Base-by-base conservation (phyloP, 2,113 vertebrate genomes). In the Euleptes europaea region DNA sequence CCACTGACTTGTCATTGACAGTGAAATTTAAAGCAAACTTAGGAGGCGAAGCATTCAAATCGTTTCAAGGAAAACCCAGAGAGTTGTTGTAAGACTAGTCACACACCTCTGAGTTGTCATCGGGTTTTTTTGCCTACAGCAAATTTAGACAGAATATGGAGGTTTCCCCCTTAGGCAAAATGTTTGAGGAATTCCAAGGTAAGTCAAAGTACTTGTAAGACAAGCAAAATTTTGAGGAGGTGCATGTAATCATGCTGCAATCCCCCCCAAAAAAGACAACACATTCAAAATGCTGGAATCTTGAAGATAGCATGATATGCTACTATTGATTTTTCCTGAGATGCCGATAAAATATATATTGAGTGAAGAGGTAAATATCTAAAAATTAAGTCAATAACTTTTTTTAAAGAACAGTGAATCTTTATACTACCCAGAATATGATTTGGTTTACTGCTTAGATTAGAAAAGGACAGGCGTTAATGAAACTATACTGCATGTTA, bases 281-380 rank as follows among this genome's bases (percentile, higher is more conserved):
- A 35, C 66, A 66, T 40, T 60, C 31, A 60, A 66, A 85, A 57
- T 9, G 75, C 2, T n/a, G 60, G 44, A 42, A 72, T 82, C 28
- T 63, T 38, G 44, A 33, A 33, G 26, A 19, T 35, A 5, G 31
- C 15, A 66, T 69, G 40, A 63, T 33, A 9, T 79, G 12, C 2
- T 17, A 7, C 2, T 42, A 65, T 35, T 76, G 44, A 69, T n/a
- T 85, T 87, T 70, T 70, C 26, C 35, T 77, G 13, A 86, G 40
- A 57, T 47, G 70, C 47, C 72, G 42, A n/a, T 67, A 42, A 74
- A 84, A 42, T 54, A 21, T 84, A 42, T 72, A 51, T n/a, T 71
- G 33, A 89, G 28, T 72, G 67, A 69, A 83, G 44, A 84, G 13
- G 54, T 72, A 85, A 83, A 89, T 60, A 65, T 44, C 17, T 82